These are phyloP conservation scores for Lophius piscatorius DNA, from an alignment of 2,113 vertebrate genomes.

Conservation along the genomic window DNA sequence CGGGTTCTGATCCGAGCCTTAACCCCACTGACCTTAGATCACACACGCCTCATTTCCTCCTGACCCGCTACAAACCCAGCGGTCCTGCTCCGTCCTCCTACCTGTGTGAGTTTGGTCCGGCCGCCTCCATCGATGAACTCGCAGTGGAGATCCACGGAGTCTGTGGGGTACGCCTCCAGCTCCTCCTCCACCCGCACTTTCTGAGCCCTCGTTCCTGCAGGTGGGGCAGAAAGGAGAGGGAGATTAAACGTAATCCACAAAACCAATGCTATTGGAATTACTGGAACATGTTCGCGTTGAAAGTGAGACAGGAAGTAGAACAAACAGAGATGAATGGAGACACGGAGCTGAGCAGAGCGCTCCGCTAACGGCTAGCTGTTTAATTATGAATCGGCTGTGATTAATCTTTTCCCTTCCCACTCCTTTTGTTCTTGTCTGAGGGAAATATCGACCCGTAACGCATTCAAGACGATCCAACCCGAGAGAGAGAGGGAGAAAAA, in stretches of 20 bases:
- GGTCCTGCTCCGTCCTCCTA: not conserved
- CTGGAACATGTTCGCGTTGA: not conserved
- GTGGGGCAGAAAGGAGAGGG: not conserved
- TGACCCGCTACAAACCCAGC: not conserved
- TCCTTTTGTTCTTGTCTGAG: conserved; percentile 1
- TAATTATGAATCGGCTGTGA: not conserved
- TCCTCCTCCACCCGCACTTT: conserved; percentile 73
- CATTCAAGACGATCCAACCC: not conserved
- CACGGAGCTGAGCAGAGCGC: not conserved
- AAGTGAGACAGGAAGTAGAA: not conserved
- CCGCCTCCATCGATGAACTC: conserved; percentile 66
- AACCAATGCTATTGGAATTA: conserved; percentile 16
- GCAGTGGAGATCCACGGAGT: conserved; percentile 73
- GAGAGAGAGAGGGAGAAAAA: not conserved
- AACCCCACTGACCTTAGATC: too few species aligned
- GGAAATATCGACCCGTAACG: not conserved
- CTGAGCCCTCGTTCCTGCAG: conserved; percentile 62
- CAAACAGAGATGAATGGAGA: not conserved
- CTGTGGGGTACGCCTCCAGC: conserved; percentile 73
- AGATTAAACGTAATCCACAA: conserved; percentile 7
- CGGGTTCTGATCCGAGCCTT: too few species aligned
- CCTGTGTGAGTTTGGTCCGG: conserved; percentile 78
- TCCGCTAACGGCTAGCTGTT: not conserved
- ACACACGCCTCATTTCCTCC: too few species aligned
- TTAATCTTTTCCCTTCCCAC: conserved; percentile 13